phyloP scores from a whole-genome alignment of 2,888 invertebrate genomes.

The Acholoe squamosa region DNA sequence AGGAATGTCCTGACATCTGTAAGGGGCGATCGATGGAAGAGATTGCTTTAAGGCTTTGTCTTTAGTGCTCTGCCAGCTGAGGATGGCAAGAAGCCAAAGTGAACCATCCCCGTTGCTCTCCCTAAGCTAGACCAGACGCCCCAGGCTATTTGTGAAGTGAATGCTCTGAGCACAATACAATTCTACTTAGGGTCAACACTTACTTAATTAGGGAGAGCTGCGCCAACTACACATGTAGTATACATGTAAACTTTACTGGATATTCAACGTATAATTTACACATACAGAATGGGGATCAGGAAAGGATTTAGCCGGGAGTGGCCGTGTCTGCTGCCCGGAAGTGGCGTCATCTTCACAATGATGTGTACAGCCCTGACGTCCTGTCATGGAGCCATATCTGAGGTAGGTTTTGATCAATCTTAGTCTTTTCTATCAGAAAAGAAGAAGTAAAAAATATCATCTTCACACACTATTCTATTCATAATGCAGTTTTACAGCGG shows the following conservation, averaged over 20 bases:
- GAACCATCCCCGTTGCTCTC: background rate
- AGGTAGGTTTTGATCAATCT: background rate
- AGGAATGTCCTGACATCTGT: background rate
- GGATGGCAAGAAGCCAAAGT: slow-evolving; percentile 5
- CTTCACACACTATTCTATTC: too few relatives aligned
- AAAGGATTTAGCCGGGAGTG: background rate
- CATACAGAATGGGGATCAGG: background rate
- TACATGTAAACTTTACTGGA: too few relatives aligned
- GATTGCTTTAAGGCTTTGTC: background rate
- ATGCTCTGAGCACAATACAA: too few relatives aligned
- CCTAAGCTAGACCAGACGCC: too few relatives aligned
- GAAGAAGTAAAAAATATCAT: too few relatives aligned
- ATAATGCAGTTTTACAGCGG: too few relatives aligned
- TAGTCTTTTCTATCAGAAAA: too few relatives aligned
- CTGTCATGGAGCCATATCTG: background rate
- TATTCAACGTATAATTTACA: too few relatives aligned
- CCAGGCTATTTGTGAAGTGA: too few relatives aligned
- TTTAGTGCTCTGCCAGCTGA: background rate
- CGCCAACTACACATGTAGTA: too few relatives aligned
- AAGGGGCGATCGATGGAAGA: background rate
- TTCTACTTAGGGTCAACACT: too few relatives aligned
- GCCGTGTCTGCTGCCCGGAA: background rate
- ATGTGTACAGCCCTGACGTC: background rate
- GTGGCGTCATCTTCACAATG: background rate
- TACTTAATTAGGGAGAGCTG: too few relatives aligned